Base-by-base conservation (phyloP, 2,113 vertebrate genomes). In the Marmota monax region DNA sequence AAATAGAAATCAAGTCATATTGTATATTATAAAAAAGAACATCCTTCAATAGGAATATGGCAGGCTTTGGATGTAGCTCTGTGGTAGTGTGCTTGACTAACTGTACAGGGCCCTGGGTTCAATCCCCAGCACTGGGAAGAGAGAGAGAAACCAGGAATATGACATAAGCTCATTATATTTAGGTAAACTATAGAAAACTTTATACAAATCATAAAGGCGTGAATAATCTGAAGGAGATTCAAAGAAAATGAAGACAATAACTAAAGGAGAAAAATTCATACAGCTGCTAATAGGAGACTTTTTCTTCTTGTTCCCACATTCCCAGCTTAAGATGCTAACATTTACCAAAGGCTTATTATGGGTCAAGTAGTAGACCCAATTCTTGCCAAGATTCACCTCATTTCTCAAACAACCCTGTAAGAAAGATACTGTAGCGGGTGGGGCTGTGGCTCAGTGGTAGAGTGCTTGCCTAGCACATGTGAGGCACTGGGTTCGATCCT, bases 181-280 rank as follows among this genome's bases (percentile, higher is more conserved):
- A 88, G 73, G 69, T 32, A 72, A 89, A 72, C 42, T 73, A 45
- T 32, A 63, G 67, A 63, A 48, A 51, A 51, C 11, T 73, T 22
- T 34, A 79, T 92, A 69, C 27, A 65, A 51, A 69, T 87, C 73
- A 73, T 42, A 88, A 92, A 96, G 67, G 37, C 83, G 79, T 11
- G 48, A 48, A 37, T 37, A 90, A 84, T 20, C n/a, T 74, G 56
- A 87, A 80, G 70, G 56, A 27, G 8, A 32, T 20, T 80, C 58
- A 80, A 53, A 92, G 56, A 92, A 92, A 95, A 88, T 63, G 22
- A 73, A 77, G 45, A 34, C 32, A 48, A 73, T 32, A 58, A 86
- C 72, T 86, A 70, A 79, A 70, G 61, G 56, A 74, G 56, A 94
- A 93, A 63, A 82, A 95, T 61, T 76, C 58, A 89, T 18, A 77